These are phyloP conservation scores for Distichodus sexfasciatus DNA, from an alignment of 2,797 vertebrate species.

Conservation along the genomic window DNA sequence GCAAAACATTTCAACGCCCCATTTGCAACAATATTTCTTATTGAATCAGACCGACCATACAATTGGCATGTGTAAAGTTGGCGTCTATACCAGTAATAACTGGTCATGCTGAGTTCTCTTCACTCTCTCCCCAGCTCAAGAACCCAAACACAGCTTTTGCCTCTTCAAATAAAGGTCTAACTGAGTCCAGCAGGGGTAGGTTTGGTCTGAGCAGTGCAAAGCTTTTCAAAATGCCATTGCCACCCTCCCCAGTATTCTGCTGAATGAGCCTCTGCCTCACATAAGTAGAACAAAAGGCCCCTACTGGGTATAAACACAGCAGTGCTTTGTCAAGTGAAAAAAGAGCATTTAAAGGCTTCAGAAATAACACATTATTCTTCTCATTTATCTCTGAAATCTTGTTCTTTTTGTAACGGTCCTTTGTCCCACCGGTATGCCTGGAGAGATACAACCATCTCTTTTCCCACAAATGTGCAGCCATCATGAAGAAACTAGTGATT, in stretches of 20 bases:
- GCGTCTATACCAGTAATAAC: too few relatives aligned
- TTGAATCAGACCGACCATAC: too few relatives aligned
- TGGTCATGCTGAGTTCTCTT: too few relatives aligned
- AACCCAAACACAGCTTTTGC: too few relatives aligned
- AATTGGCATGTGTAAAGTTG: too few relatives aligned
- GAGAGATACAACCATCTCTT: not conserved
- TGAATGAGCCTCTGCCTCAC: not conserved
- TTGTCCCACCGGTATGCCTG: constrained; percentile 4
- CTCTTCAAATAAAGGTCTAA: too few relatives aligned
- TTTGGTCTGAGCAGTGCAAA: not conserved
- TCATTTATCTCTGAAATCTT: constrained; percentile 24
- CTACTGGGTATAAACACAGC: not conserved
- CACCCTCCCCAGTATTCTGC: not conserved
- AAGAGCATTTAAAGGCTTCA: constrained; percentile 10
- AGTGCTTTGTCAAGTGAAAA: not conserved
- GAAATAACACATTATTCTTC: not conserved
- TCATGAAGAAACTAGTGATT: constrained; percentile 1
- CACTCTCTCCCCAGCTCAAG: too few relatives aligned
- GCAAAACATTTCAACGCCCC: not conserved
- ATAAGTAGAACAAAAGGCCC: not conserved
- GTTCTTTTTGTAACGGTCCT: not conserved
- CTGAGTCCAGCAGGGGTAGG: not conserved
- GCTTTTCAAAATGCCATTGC: not conserved
- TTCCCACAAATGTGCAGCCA: not conserved
- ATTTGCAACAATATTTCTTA: not conserved